Base-by-base conservation (phyloP, 2,113 vertebrate species). In the Protomyctophum bolini region DNA sequence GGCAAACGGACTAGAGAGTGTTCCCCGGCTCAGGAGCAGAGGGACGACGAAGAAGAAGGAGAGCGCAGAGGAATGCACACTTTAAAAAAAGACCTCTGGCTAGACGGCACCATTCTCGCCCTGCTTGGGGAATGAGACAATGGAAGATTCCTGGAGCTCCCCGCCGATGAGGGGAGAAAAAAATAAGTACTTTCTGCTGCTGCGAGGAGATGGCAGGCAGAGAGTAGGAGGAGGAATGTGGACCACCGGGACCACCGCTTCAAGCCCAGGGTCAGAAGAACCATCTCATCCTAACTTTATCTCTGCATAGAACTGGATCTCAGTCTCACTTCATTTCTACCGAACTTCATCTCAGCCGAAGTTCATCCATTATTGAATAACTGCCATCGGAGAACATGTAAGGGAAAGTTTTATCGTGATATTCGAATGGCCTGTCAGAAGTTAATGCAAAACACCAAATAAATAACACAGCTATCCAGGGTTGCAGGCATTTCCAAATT, bases 121-220 rank as follows among this genome's bases (percentile, higher is more conserved):
- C 74, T 4, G 67, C 74, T 67, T 80, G 68, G 83, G 75, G 74
- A 82, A 84, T 88, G 86, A 91, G 87, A 90, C 86, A 91, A 86
- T 83, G 77, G 84, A 87, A 87, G 86, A 90, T 87, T 90, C 80
- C 84, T 78, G 70, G 55, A 84, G 77, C 74, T 75, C 62, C 71
- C 56, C 10, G 28, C 61, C 80, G 66, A 66, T 72, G 62, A 52
- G 10, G 46, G 9, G 10, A 45, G 6, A 49, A 68, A 15, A 28
- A 14, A 29, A 58, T n/a, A 7, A 58, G 10, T 4, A 7, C 33
- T 41, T 33, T 50, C 47, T 11, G 10, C 33, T 15, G 12, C 66
- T 46, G 64, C 29, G 51, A 14, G 52, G 11, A 61, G 21, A 68
- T 46, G 58, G 72, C 1, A 56, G 57, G 61, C 58, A 70, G 33